Conservation (phyloP, 2,888 invertebrate genomes). For the Drosophila siamana region DNA sequence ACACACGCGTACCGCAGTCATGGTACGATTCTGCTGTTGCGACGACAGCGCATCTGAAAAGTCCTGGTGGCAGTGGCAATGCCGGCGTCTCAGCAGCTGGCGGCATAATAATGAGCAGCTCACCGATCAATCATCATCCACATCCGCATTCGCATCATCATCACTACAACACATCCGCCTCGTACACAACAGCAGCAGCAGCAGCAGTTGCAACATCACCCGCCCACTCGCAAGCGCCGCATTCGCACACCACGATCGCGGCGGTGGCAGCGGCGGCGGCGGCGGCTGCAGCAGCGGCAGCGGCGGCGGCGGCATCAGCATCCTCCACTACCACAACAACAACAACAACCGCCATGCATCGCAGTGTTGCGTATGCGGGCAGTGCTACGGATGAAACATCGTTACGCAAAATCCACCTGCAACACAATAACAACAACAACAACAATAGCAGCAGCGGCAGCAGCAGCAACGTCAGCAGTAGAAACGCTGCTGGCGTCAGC, state of each 20-base stretch:
- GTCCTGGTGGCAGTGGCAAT: conserved; percentile 85
- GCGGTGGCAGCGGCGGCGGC: conserved; percentile 48
- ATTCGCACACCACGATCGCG: conserved; percentile 54
- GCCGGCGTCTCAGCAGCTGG: conserved; percentile 82
- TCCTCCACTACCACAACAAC: conserved; percentile 69
- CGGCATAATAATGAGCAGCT: conserved; percentile 68
- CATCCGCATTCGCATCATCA: conserved; percentile 56
- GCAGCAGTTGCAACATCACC: conserved; percentile 65
- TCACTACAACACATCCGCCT: conserved; percentile 71
- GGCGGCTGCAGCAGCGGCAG: conserved; percentile 53
- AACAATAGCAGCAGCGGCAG: conserved; percentile 9
- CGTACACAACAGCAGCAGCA: conserved; percentile 80
- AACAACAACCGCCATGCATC: conserved; percentile 73
- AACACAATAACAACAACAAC: conserved; percentile 58
- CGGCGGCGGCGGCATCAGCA: conserved; percentile 62
- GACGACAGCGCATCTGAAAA: conserved; percentile 83
- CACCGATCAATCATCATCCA: conserved; percentile 69
- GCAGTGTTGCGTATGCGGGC: conserved; percentile 83
- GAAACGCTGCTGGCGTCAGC: conserved; percentile 64
- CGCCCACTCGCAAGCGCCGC: conserved; percentile 66
- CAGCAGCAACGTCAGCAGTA: conserved; percentile 64
- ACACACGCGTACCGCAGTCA: conserved; percentile 84
- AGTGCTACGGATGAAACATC: conserved; percentile 73
- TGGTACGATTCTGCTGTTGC: conserved; percentile 85
- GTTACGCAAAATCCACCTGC: conserved; percentile 69